phyloP scores from a whole-genome alignment of 2,113 vertebrate species.

The Microcebus tavaratra region DNA sequence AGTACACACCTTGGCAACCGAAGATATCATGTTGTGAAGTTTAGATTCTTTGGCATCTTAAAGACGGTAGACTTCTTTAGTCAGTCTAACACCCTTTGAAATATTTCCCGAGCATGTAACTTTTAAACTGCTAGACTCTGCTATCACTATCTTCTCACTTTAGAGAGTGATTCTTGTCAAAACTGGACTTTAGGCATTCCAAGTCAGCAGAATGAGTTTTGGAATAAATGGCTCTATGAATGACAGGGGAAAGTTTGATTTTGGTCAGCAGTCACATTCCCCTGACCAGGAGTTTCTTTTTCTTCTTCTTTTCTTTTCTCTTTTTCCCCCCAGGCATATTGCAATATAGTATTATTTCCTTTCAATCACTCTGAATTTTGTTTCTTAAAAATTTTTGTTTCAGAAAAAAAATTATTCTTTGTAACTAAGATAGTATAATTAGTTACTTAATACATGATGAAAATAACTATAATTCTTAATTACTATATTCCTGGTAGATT shows the following conservation, averaged over 20 bases:
- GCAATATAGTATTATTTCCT: not conserved
- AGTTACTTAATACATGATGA: slow-evolving; percentile 15
- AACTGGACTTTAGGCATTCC: slow-evolving; percentile 60
- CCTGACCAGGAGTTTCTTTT: not conserved
- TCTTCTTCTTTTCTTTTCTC: too few species aligned
- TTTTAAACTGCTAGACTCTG: slow-evolving; percentile 74
- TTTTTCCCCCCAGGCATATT: not conserved
- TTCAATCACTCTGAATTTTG: not conserved
- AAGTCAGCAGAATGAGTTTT: slow-evolving; percentile 34
- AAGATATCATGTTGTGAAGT: slow-evolving; percentile 68
- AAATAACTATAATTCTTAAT: slow-evolving; percentile 29
- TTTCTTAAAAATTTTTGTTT: not conserved
- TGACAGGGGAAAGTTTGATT: not conserved
- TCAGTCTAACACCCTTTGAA: slow-evolving; percentile 76
- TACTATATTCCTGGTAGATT: not conserved
- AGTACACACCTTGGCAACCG: slow-evolving; percentile 67
- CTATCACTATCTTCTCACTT: slow-evolving; percentile 58
- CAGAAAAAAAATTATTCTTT: slow-evolving; percentile 9
- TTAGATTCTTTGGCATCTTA: slow-evolving; percentile 72
- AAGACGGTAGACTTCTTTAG: slow-evolving; percentile 73
- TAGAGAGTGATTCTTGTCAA: slow-evolving; percentile 53
- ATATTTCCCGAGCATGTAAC: slow-evolving; percentile 70
- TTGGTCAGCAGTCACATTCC: not conserved
- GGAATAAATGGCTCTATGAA: not conserved
- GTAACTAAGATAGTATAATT: not conserved